These are phyloP conservation scores for Pelodytes ibericus DNA, from an alignment of 2,797 vertebrate species.

Conservation along the genomic window DNA sequence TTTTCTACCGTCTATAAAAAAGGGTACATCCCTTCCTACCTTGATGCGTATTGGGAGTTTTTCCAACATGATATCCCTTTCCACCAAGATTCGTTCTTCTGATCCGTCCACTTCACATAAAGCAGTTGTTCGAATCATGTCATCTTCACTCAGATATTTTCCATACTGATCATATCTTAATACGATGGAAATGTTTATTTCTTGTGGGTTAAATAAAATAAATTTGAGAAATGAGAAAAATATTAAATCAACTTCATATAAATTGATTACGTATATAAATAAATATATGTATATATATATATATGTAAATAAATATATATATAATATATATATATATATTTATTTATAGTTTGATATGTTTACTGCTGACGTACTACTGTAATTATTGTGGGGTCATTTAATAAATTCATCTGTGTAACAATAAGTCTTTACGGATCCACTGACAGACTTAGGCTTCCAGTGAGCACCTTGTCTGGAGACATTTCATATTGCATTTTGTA, in stretches of 20 bases:
- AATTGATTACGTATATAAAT: not conserved
- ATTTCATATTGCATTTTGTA: no score
- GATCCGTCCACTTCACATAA: constrained; percentile 28
- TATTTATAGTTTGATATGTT: no score
- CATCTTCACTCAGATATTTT: constrained; percentile 26
- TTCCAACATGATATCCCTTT: constrained; percentile 30
- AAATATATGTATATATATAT: not conserved
- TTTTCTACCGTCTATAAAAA: no score
- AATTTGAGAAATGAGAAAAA: no score
- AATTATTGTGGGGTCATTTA: no score
- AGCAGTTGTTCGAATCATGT: constrained; percentile 37
- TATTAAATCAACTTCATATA: not conserved
- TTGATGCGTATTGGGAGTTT: constrained; percentile 30
- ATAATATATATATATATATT: not conserved
- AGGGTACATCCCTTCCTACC: constrained; percentile 13
- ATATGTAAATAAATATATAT: not conserved
- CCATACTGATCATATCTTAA: constrained; percentile 33
- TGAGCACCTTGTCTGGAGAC: no score
- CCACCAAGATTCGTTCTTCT: constrained; percentile 36
- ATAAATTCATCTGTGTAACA: no score
- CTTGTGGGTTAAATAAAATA: not conserved
- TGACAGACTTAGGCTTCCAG: no score
- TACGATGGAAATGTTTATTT: constrained; percentile 32
- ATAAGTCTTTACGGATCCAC: no score
- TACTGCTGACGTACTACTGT: no score